Evolutionary conservation across 2,888 invertebrate genomes (phyloP).

Genomic region (Eupithecia insigniata): DNA sequence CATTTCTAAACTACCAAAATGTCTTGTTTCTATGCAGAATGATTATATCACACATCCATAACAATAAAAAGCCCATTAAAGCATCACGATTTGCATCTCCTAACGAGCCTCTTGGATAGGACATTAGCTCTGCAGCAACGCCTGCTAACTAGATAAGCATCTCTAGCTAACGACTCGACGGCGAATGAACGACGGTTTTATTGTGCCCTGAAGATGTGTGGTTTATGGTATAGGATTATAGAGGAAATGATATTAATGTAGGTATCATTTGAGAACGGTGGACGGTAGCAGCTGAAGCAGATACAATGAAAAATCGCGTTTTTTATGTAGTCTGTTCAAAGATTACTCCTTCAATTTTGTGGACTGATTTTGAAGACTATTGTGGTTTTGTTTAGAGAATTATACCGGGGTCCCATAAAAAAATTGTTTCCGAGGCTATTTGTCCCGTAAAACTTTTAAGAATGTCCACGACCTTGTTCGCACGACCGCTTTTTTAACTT

Average conservation of each 20-base stretch:
- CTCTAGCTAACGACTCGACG: slow-evolving; percentile 53
- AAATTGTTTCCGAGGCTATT: no score
- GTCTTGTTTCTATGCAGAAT: background rate
- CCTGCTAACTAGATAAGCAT: slow-evolving; percentile 55
- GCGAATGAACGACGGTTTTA: slow-evolving; percentile 54
- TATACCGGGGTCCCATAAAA: no score
- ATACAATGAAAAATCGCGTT: background rate
- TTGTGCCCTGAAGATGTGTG: slow-evolving; percentile 43
- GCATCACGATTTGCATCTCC: slow-evolving; percentile 21
- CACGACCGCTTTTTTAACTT: no score
- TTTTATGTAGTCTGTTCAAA: no score
- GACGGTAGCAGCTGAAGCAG: background rate
- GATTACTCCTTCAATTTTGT: no score
- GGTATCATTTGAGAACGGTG: background rate
- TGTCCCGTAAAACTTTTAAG: no score
- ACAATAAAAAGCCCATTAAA: slow-evolving; percentile 16
- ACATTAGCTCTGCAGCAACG: slow-evolving; percentile 40
- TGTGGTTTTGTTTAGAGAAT: no score
- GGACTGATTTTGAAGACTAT: no score
- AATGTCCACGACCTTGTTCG: no score
- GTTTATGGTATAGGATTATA: slow-evolving; percentile 26
- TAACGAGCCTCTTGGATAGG: slow-evolving; percentile 27
- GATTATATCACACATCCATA: background rate
- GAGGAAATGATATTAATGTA: background rate
- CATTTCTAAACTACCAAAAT: background rate